Percentiles rank a stretch among this genome's conserved stretches.
Conservation (phyloP, 2,888 invertebrate genomes). For the Yponomeuta evonymella region DNA sequence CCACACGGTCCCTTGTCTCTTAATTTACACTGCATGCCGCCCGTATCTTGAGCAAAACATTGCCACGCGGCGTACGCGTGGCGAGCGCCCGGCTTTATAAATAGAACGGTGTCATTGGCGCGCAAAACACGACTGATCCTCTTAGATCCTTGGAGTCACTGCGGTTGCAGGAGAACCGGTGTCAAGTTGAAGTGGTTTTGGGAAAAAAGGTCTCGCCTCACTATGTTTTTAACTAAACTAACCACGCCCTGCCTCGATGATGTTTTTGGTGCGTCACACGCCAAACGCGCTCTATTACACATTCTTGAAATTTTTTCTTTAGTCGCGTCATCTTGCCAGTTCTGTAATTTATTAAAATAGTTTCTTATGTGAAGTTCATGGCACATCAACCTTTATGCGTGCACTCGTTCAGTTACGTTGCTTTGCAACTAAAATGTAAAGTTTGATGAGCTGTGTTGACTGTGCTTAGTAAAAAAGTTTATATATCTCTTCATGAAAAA, state of each 20-base stretch:
- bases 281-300: background rate
- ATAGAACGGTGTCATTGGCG: conserved; percentile 42
- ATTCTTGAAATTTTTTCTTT: background rate
- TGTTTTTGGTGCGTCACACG: background rate
- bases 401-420: no score
- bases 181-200: background rate
- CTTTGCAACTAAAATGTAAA: no score
- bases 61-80: conserved; percentile 64
- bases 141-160: background rate
- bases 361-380: no score
- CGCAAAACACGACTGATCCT: background rate
- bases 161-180: background rate
- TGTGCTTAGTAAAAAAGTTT: background rate
- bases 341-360: background rate
- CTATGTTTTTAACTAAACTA: background rate
- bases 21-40: conserved; percentile 5
- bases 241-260: conserved; percentile 6
- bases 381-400: no score
- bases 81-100: conserved; percentile 51
- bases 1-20: background rate
- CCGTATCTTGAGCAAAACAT: conserved; percentile 59
- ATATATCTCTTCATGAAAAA: background rate
- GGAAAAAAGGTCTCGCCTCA: background rate
- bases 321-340: background rate
- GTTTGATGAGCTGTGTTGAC: background rate